Evolutionary conservation across 64 coral and sea anemone genomes (phyloP), one percentile per base, ranked within the genome.

Genomic region (Pachyseris speciosa): DNA sequence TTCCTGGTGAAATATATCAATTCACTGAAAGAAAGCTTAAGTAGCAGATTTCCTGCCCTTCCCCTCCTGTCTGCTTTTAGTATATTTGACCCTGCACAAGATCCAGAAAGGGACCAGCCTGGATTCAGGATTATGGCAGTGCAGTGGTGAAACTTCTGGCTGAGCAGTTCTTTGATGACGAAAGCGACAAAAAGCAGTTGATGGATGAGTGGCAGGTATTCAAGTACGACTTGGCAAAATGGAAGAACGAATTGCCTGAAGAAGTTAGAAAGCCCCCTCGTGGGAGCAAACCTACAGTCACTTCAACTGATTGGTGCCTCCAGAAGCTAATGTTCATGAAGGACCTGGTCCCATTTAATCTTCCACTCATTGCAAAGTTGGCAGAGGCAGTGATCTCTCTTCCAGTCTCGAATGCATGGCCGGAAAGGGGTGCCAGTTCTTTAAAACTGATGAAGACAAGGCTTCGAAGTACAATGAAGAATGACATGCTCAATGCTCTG

Each of bases 41-140:
- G n/a, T n/a, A n/a, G n/a, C n/a, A n/a, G n/a, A 51, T 87, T 87
- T 22, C 67, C 67, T 34, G n/a, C 67, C 49, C 67, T 84, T 73
- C 84, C 66, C 7, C 84, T 72, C 8, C 45, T 89, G 9, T 80
- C 74, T 49, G 24, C 73, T 22, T 79, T 77, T 39, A 64, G 57
- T 40, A 89, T 89, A 44, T 59, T 63, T 19, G 55, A 89, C n/a
- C 86, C 86, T 1, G 2, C 34, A 42, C 71, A 64, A 48, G 40
- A 78, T 28, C 86, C 72, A 44, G 86, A 89, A 40, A 77, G 86
- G 41, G 72, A 31, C 7, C 29, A 78, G 13, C 72, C 86, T 1
- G 72, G 86, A 40, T 89, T 89, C 37, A 43, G 19, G 86, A 89
- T 4, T 89, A 78, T 89, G 86, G 72, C 36, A 77, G 17, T 28